These are phyloP conservation scores for Erethizon dorsatum DNA, from an alignment of 2,797 vertebrate genomes.

Conservation along the genomic window DNA sequence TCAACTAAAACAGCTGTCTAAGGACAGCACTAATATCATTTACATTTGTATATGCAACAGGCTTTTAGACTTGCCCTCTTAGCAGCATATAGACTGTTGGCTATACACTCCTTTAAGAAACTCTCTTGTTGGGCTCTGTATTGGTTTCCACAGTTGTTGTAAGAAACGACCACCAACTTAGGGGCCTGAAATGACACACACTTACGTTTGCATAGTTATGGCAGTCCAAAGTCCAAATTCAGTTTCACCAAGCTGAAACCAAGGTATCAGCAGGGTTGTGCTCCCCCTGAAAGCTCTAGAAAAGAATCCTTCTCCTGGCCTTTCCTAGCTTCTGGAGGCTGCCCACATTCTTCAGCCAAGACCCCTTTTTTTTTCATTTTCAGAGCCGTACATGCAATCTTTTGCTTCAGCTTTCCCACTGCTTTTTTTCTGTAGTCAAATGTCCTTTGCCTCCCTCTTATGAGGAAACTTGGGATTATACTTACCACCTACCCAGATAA, in stretches of 20 bases:
- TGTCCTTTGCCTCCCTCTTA: neutral
- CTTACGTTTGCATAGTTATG: neutral
- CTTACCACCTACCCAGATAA: neutral
- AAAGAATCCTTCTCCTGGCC: neutral
- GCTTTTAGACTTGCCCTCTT: constrained; percentile 29
- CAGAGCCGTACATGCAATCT: neutral
- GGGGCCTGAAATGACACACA: neutral
- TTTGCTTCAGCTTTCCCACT: neutral
- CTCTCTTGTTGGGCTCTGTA: neutral
- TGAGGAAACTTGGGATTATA: neutral
- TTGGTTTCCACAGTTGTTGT: neutral
- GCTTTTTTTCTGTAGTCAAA: neutral
- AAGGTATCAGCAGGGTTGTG: neutral
- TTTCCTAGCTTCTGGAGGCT: neutral
- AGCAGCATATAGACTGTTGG: neutral
- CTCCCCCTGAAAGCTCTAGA: neutral
- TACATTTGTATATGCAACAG: neutral
- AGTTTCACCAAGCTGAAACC: neutral
- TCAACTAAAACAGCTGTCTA: neutral
- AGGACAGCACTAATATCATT: neutral
- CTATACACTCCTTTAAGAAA: constrained; percentile 4
- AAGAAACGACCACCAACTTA: neutral
- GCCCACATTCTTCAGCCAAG: neutral
- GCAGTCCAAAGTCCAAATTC: neutral
- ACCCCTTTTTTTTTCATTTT: neutral